Evolutionary conservation across 1,140 invertebrate genomes (phyloP).

Genomic region (Hyles vespertilio): DNA sequence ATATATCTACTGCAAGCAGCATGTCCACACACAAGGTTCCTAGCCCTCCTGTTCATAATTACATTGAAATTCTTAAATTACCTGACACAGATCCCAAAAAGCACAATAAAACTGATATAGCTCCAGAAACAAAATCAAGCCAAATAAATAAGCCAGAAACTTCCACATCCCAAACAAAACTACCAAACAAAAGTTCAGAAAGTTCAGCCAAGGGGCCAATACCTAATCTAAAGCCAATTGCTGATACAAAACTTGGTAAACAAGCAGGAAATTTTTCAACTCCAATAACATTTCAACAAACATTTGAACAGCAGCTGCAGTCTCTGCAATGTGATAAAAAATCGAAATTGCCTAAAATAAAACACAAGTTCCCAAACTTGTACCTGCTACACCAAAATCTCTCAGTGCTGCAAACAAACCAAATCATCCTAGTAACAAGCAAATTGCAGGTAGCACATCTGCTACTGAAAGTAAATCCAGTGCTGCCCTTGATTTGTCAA

Average conservation of each 20-base stretch:
- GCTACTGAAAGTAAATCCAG: conserved; percentile 51
- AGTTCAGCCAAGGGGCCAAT: conserved; percentile 67
- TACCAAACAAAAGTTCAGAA: conserved; percentile 45
- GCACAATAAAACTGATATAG: conserved; percentile 34
- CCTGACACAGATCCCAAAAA: conserved; percentile 69
- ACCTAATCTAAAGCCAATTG: conserved; percentile 73
- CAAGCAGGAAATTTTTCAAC: conserved; percentile 51
- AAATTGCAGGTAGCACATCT: conserved; percentile 22
- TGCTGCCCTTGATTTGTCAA: conserved; percentile 68
- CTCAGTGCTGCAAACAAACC: conserved; percentile 54
- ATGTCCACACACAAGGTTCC: conserved; percentile 56
- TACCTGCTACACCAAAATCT: conserved; percentile 60
- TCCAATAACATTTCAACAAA: conserved; percentile 73
- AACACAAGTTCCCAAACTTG: conserved; percentile 66
- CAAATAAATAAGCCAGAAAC: conserved; percentile 38
- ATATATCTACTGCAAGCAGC: conserved; percentile 42
- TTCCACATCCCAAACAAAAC: conserved; percentile 31
- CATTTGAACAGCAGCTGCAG: conserved; percentile 69
- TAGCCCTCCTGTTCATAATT: conserved; percentile 76
- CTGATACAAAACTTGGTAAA: conserved; percentile 67
- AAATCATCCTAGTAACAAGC: conserved; percentile 34
- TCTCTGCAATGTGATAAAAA: conserved; percentile 66
- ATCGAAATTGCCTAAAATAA: conserved; percentile 65
- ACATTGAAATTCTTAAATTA: conserved; percentile 78
- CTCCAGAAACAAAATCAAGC: conserved; percentile 37